These are phyloP conservation scores for Danaus melanippus DNA, from an alignment of 1,140 invertebrate species.

Conservation along the genomic window DNA sequence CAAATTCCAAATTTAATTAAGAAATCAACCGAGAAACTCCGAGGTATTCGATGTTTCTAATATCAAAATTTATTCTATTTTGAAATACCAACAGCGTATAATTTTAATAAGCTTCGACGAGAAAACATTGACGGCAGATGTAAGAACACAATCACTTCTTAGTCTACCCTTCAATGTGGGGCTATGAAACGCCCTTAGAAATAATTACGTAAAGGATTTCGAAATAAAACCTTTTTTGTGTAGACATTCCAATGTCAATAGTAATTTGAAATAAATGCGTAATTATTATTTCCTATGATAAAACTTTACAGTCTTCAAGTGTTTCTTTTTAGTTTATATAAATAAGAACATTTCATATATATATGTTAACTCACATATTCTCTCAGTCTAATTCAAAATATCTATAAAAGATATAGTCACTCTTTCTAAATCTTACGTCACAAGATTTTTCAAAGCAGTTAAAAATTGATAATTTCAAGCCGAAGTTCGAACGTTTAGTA, in stretches of 20 bases:
- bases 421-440: too few relatives aligned
- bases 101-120: conserved; percentile 34
- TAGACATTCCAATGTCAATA: too few relatives aligned
- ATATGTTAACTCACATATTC: too few relatives aligned
- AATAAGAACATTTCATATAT: too few relatives aligned
- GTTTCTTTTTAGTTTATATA: too few relatives aligned
- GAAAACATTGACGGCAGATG: conserved; percentile 37
- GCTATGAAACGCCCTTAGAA: conserved; percentile 16
- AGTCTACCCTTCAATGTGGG: conserved; percentile 20
- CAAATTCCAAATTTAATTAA: conserved; percentile 12
- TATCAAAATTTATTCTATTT: conserved; percentile 31
- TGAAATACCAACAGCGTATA: conserved; percentile 26
- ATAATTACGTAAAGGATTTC: conserved; percentile 14
- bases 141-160: conserved; percentile 25
- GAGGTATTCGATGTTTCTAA: conserved; percentile 20
- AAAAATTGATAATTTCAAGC: not conserved
- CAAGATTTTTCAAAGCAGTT: too few relatives aligned
- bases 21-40: conserved; percentile 18
- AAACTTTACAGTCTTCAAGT: too few relatives aligned
- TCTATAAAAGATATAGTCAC: too few relatives aligned
- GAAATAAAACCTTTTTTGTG: too few relatives aligned
- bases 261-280: too few relatives aligned
- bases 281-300: too few relatives aligned
- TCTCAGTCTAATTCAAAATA: too few relatives aligned
- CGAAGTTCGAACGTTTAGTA: conserved; percentile 2